Conservation (phyloP, 2,113 vertebrate species). For the Paradisaea rubra region DNA sequence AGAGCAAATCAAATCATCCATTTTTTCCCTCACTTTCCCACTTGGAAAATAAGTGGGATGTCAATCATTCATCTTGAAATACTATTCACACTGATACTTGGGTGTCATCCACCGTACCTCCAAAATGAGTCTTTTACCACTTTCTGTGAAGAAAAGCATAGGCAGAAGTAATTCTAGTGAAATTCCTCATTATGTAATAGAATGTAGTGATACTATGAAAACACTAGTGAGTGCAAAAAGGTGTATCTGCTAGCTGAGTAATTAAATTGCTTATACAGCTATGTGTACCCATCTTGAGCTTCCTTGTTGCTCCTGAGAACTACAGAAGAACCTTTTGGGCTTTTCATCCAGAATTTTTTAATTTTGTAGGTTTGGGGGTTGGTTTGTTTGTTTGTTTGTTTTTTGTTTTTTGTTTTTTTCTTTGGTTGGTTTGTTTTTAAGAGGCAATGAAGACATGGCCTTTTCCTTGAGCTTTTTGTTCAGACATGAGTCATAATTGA, state of each 20-base stretch:
- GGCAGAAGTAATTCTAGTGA: background rate
- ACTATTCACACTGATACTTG: background rate
- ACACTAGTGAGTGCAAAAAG: background rate
- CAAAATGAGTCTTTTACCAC: background rate
- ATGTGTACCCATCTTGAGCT: background rate
- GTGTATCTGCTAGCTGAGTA: background rate
- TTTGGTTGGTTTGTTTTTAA: background rate
- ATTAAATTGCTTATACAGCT: background rate
- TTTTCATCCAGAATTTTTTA: background rate
- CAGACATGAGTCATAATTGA: background rate
- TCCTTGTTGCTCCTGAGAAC: background rate
- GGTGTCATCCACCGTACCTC: background rate
- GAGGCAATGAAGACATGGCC: background rate
- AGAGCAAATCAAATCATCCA: background rate
- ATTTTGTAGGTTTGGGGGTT: background rate
- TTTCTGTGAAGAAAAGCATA: background rate
- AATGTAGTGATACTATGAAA: background rate
- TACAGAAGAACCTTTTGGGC: background rate
- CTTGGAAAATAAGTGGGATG: background rate
- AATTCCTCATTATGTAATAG: background rate
- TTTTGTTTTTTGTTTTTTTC: background rate
- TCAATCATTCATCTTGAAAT: background rate
- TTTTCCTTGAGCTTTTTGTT: background rate
- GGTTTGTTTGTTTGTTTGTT: background rate
- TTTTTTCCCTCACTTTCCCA: background rate